These are phyloP conservation scores for Apogon talboti DNA, from an alignment of 2,797 vertebrate genomes.

Conservation along the genomic window DNA sequence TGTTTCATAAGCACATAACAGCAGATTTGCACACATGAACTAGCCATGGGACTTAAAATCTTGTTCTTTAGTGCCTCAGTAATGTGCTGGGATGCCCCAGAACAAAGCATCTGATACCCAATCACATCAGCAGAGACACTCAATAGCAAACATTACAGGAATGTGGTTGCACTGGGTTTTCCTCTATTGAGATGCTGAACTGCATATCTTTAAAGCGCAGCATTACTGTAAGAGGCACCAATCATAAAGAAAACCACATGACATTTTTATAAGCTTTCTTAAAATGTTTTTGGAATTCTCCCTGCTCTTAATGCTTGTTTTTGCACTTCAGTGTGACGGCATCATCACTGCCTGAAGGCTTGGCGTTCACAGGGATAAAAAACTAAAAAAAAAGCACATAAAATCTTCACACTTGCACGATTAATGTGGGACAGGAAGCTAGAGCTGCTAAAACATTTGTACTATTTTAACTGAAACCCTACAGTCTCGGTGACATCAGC, in stretches of 20 bases:
- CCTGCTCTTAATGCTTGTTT: background rate
- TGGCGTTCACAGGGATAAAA: background rate
- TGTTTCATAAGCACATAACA: conserved; percentile 13
- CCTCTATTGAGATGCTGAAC: conserved; percentile 16
- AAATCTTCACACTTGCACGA: background rate
- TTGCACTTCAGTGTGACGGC: background rate
- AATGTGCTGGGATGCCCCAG: background rate
- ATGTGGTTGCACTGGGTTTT: conserved; percentile 42
- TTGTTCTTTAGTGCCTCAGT: background rate
- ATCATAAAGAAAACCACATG: background rate
- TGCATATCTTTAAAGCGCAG: background rate
- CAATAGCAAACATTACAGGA: conserved; percentile 28
- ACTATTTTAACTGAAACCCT: conserved; percentile 4
- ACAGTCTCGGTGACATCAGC: conserved; percentile 9
- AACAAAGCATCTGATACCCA: conserved; percentile 17
- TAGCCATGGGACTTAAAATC: background rate
- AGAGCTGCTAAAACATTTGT: background rate
- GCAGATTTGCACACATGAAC: conserved; percentile 4
- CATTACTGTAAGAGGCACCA: background rate
- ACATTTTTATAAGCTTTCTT: background rate
- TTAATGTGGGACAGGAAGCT: no score
- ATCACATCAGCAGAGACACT: conserved; percentile 1
- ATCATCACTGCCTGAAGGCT: background rate
- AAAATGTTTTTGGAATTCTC: background rate
- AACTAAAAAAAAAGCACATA: background rate